These are phyloP conservation scores for Anthopleura xanthogrammica DNA, from an alignment of 92 coral and sea anemone species.

Conservation along the genomic window DNA sequence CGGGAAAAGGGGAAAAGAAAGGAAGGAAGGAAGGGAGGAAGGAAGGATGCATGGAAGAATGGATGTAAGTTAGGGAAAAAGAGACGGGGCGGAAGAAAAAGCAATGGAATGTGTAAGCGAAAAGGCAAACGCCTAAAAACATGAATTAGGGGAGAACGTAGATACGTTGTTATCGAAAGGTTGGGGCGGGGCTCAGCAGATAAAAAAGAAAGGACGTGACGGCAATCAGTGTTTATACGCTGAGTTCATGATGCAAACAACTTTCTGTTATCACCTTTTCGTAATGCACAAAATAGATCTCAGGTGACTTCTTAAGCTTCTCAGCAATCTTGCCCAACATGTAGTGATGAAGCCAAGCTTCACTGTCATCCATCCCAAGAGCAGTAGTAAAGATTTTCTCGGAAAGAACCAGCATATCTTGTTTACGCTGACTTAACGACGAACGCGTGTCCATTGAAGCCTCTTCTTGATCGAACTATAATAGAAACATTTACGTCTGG, in stretches of 20 bases:
- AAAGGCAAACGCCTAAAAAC: no score
- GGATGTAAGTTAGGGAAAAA: no score
- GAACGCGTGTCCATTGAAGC: constrained; percentile 72
- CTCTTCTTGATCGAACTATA: constrained; percentile 77
- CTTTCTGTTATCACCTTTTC: constrained; percentile 51
- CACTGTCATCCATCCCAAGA: constrained; percentile 92
- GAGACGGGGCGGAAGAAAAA: no score
- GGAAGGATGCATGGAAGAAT: no score
- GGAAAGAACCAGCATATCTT: constrained; percentile 87
- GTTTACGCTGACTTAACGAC: constrained; percentile 69
- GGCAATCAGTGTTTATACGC: no score
- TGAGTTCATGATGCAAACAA: background rate
- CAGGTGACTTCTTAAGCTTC: constrained; percentile 73
- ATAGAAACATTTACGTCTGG: background rate
- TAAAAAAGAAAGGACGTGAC: no score
- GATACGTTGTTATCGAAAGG: no score
- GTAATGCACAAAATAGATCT: constrained; percentile 77
- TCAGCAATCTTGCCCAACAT: constrained; percentile 98
- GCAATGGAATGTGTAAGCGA: no score
- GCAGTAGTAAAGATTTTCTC: constrained; percentile 92
- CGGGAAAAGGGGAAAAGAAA: background rate
- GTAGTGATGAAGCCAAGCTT: constrained; percentile 95
- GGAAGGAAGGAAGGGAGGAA: background rate
- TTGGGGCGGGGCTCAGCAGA: no score
- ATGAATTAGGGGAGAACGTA: no score